Conservation (phyloP, 2,797 vertebrate species). For the Furcifer pardalis region DNA sequence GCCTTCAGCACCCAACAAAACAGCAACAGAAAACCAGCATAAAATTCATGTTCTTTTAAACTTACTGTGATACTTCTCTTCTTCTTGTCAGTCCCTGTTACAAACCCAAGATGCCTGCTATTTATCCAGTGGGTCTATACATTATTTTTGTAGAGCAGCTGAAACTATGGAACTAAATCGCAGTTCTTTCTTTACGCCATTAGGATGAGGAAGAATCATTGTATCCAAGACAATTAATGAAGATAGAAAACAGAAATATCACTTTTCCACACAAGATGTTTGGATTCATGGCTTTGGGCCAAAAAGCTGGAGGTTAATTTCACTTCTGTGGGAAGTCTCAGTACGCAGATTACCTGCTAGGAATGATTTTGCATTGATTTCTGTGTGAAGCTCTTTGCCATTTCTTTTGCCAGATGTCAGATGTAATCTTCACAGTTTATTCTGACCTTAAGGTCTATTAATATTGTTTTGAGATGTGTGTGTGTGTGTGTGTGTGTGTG, state of each 20-base stretch:
- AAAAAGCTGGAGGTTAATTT: conserved; percentile 33
- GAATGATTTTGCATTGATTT: conserved; percentile 35
- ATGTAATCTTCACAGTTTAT: conserved; percentile 30
- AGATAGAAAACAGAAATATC: conserved; percentile 22
- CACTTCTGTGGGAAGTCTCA: conserved; percentile 8
- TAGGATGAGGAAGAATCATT: conserved; percentile 7
- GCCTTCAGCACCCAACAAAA: neutral
- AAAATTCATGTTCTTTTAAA: neutral
- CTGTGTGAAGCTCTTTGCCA: neutral
- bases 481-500: no score
- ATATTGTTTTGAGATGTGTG: conserved; percentile 13
- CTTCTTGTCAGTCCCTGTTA: conserved; percentile 54
- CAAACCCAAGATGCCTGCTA: conserved; percentile 42
- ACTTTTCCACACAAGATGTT: conserved; percentile 12
- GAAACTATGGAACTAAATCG: conserved; percentile 6
- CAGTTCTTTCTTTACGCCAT: conserved; percentile 32
- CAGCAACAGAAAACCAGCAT: neutral
- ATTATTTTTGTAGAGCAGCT: conserved; percentile 50
- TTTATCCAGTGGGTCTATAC: conserved; percentile 35
- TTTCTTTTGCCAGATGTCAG: conserved; percentile 38
- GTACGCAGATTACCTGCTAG: conserved; percentile 28
- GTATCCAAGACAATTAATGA: neutral
- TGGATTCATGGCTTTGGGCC: conserved; percentile 22
- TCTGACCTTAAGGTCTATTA: conserved; percentile 24
- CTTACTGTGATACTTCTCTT: neutral